These are phyloP conservation scores for Drosophila micromelanica DNA, from an alignment of 1,140 invertebrate species.

Conservation along the genomic window DNA sequence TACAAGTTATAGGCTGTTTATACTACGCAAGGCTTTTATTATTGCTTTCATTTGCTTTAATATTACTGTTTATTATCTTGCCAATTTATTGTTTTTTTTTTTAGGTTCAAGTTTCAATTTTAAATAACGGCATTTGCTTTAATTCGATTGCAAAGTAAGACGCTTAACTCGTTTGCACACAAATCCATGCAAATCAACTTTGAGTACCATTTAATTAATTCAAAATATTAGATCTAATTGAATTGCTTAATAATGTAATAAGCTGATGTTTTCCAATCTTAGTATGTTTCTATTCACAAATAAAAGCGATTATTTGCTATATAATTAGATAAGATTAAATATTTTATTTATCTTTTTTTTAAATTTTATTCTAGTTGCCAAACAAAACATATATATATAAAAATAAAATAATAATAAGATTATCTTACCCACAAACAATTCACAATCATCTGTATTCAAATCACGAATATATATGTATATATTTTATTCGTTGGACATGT, in stretches of 20 bases:
- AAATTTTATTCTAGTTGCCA: no score
- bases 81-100: not conserved
- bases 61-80: not conserved
- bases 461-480: no score
- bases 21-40: not conserved
- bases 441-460: no score
- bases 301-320: no score
- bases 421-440: no score
- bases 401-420: no score
- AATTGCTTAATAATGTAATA: not conserved
- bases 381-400: no score
- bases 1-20: not conserved
- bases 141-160: not conserved
- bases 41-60: not conserved
- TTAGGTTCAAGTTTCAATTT: not conserved
- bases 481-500: no score
- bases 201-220: not conserved
- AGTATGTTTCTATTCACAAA: no score
- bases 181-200: not conserved
- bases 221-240: not conserved
- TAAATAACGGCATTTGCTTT: slow-evolving; percentile 4
- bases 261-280: no score
- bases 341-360: no score
- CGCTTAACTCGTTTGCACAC: not conserved
- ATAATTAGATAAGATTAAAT: no score